Evolutionary conservation across 1,140 invertebrate genomes (phyloP).

Genomic region (Berghia stephanieae): DNA sequence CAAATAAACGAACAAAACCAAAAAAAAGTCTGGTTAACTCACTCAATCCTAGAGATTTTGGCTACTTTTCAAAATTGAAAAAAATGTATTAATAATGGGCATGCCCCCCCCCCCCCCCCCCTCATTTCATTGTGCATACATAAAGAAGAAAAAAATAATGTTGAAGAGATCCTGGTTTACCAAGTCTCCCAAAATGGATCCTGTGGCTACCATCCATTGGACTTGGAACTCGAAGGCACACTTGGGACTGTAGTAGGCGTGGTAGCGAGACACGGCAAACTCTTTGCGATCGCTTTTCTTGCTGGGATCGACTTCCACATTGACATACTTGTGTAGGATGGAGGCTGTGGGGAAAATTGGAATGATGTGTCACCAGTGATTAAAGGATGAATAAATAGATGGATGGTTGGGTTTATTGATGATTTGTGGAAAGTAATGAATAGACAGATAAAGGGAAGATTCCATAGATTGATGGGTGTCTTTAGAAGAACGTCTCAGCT

Average conservation of each 20-base stretch:
- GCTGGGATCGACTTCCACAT: constrained; percentile 78
- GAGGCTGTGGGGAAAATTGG: constrained; percentile 45
- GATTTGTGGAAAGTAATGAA: too few species aligned
- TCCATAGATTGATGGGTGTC: too few species aligned
- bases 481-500: too few species aligned
- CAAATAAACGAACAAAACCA: too few species aligned
- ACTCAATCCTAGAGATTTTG: too few species aligned
- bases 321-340: constrained; percentile 57
- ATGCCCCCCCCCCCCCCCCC: too few species aligned
- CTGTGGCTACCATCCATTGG: constrained; percentile 95
- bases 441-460: too few species aligned
- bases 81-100: too few species aligned
- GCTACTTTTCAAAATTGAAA: too few species aligned
- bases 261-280: constrained; percentile 93
- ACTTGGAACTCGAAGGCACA: constrained; percentile 93
- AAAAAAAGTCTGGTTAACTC: too few species aligned
- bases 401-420: too few species aligned
- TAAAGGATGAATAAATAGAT: too few species aligned
- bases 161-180: constrained; percentile 69
- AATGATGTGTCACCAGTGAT: neutral
- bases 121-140: neutral
- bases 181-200: constrained; percentile 90
- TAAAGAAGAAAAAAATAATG: neutral
- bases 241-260: constrained; percentile 85
- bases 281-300: constrained; percentile 91